A percentile compares a stretch with the other conserved stretches of the same genome.
These are phyloP conservation scores for Dicyema japonicum DNA, from an alignment of 1,140 invertebrate genomes.

Conservation along the genomic window DNA sequence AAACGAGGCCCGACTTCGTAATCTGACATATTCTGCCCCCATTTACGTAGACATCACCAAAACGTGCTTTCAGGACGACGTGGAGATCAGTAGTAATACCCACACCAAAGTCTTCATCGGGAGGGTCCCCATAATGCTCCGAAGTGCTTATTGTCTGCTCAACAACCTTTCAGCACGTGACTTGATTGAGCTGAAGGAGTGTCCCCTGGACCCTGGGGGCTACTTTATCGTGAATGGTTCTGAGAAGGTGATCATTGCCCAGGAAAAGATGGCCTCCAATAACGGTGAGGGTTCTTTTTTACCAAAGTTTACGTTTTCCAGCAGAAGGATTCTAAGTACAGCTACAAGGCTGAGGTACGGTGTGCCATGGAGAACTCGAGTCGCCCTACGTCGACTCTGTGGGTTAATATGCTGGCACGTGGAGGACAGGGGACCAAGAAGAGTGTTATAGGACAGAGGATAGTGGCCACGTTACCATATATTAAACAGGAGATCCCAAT, in stretches of 20 bases:
- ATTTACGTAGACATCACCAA: slow-evolving; percentile 92
- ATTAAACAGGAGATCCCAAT: slow-evolving; percentile 92
- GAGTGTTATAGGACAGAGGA: slow-evolving; percentile 77
- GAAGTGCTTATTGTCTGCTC: slow-evolving; percentile 73
- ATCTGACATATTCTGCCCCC: slow-evolving; percentile 48
- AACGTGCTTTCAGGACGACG: slow-evolving; percentile 44
- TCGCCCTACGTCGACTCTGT: slow-evolving; percentile 68
- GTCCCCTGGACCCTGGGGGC: slow-evolving; percentile 59
- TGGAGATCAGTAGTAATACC: slow-evolving; percentile 59
- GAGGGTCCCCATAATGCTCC: slow-evolving; percentile 92
- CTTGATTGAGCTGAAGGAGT: slow-evolving; percentile 87
- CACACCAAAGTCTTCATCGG: slow-evolving; percentile 93
- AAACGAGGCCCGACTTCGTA: slow-evolving; percentile 49
- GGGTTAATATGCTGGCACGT: slow-evolving; percentile 95
- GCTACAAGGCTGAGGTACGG: slow-evolving; percentile 75
- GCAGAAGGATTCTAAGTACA: slow-evolving; percentile 73
- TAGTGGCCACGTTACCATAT: slow-evolving; percentile 80
- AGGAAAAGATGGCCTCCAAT: slow-evolving; percentile 98
- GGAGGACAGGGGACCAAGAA: slow-evolving; percentile 73
- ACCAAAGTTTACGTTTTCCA: slow-evolving; percentile 64
- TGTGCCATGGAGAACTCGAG: slow-evolving; percentile 69
- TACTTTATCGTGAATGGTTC: slow-evolving; percentile 23
- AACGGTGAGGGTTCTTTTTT: slow-evolving; percentile 23
- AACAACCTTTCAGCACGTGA: slow-evolving; percentile 75
- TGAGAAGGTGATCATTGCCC: slow-evolving; percentile 50